phyloP scores from a whole-genome alignment of 2,888 invertebrate genomes.

The Strigamia transsilvanica region DNA sequence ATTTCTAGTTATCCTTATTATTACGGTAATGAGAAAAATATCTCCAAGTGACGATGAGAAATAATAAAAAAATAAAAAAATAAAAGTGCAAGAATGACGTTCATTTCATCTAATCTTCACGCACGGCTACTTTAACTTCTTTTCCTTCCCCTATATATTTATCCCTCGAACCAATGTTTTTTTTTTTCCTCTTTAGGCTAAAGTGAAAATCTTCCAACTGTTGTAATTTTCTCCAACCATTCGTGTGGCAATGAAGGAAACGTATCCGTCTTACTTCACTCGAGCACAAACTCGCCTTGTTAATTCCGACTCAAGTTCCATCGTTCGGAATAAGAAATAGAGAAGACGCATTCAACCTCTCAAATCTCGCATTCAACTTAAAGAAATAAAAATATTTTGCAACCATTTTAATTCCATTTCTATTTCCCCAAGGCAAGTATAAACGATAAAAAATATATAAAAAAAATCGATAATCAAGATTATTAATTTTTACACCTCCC shows the following conservation, averaged over 20 bases:
- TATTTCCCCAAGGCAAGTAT: no score
- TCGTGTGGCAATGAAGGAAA: conserved; percentile 16
- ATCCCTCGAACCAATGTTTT: neutral
- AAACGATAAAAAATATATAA: no score
- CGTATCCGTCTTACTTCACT: conserved; percentile 30
- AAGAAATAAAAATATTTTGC: no score
- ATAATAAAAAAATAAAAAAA: conserved; percentile 1
- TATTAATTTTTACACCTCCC: no score
- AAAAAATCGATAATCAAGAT: no score
- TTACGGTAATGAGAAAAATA: conserved; percentile 11
- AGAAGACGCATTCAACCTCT: conserved; percentile 8
- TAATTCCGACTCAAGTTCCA: conserved; percentile 20
- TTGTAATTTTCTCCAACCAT: conserved; percentile 26
- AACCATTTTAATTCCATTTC: no score
- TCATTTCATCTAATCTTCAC: conserved; percentile 26
- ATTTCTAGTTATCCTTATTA: conserved; percentile 9
- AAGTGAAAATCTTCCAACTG: conserved; percentile 24
- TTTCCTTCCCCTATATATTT: neutral
- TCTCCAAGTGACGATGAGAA: neutral
- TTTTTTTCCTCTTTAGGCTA: neutral
- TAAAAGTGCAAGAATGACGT: neutral
- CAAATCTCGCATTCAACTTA: neutral
- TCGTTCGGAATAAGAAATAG: conserved; percentile 18
- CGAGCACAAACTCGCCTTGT: conserved; percentile 10
- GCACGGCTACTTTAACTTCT: neutral